These are phyloP conservation scores for Habroteleia sp. DNA, from an alignment of 2,888 invertebrate species.

Conservation along the genomic window DNA sequence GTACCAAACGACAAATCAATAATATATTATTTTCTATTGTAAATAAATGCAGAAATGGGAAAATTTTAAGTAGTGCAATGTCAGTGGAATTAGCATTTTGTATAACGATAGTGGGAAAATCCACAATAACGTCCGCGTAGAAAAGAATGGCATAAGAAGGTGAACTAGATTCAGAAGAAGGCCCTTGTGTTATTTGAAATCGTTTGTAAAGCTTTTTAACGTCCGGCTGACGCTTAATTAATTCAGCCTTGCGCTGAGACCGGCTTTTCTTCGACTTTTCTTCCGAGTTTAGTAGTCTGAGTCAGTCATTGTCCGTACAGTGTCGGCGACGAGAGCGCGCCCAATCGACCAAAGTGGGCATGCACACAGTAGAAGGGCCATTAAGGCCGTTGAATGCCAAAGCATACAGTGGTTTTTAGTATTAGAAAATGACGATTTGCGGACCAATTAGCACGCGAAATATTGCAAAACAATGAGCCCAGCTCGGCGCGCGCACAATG, in stretches of 20 bases:
- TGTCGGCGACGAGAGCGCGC: slow-evolving; percentile 17
- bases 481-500: slow-evolving; percentile 71
- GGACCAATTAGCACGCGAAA: slow-evolving; percentile 76
- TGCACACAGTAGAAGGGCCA: slow-evolving; percentile 32
- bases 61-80: too few relatives aligned
- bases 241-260: slow-evolving; percentile 11
- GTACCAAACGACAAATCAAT: too few relatives aligned
- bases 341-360: slow-evolving; percentile 31
- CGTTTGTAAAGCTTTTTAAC: slow-evolving; percentile 38
- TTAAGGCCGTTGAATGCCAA: slow-evolving; percentile 63
- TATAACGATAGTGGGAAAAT: neutral
- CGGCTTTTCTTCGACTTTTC: slow-evolving; percentile 43
- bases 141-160: slow-evolving; percentile 27
- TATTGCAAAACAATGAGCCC: slow-evolving; percentile 74
- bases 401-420: slow-evolving; percentile 68
- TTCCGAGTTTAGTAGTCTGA: slow-evolving; percentile 47
- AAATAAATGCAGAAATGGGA: too few relatives aligned
- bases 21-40: too few relatives aligned
- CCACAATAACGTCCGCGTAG: slow-evolving; percentile 14
- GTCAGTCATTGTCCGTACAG: slow-evolving; percentile 52
- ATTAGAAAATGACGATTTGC: slow-evolving; percentile 74
- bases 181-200: slow-evolving; percentile 25
- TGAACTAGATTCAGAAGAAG: slow-evolving; percentile 33
- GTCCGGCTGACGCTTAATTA: slow-evolving; percentile 44
- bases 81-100: too few relatives aligned